phyloP scores from a whole-genome alignment of 2,797 vertebrate species.

The Halcyon smyrnensis region DNA sequence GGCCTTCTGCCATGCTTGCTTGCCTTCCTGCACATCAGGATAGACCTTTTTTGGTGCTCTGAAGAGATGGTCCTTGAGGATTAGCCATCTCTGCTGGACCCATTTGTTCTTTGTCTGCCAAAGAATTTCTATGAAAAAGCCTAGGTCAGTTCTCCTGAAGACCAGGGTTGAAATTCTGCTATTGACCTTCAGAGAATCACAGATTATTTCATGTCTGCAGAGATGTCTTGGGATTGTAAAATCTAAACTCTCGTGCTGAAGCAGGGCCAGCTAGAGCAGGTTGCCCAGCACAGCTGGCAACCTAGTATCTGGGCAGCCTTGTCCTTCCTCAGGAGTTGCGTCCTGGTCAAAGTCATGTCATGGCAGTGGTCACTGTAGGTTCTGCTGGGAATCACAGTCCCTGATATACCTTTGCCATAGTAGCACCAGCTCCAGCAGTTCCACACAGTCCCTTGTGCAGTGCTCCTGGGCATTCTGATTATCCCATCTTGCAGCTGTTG shows the following conservation, averaged over 20 bases:
- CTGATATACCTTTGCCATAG: background rate
- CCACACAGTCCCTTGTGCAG: background rate
- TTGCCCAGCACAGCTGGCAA: background rate
- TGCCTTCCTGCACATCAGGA: background rate
- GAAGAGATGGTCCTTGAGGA: background rate
- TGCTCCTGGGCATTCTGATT: background rate
- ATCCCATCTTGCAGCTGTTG: background rate
- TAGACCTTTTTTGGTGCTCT: background rate
- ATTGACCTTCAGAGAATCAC: background rate
- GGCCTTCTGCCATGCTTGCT: background rate
- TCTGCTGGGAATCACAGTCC: background rate
- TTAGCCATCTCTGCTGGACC: background rate
- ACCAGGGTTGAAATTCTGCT: background rate
- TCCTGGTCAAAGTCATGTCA: background rate
- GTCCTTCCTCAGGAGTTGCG: background rate
- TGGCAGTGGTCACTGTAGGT: background rate
- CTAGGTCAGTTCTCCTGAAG: background rate
- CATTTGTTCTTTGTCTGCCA: background rate
- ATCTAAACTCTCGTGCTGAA: background rate
- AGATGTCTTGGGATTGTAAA: too few species aligned
- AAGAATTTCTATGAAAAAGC: background rate
- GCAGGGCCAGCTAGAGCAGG: rapidly evolving
- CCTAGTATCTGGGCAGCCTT: background rate
- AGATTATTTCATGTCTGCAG: background rate
- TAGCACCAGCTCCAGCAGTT: background rate